These are phyloP conservation scores for Gallinago solitaria DNA, from an alignment of 2,797 vertebrate species.

Conservation along the genomic window DNA sequence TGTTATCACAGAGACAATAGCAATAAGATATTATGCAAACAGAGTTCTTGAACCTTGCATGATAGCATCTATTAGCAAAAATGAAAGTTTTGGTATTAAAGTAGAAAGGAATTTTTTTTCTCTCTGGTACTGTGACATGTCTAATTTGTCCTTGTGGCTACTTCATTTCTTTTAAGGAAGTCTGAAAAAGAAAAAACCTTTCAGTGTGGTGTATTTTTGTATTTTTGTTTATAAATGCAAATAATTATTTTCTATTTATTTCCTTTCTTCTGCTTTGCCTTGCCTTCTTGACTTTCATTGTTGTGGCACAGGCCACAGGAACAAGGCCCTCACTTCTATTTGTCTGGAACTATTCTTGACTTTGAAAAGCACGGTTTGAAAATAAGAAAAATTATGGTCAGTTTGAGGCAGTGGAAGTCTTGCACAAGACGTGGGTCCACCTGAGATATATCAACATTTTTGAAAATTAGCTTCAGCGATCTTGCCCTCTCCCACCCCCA, in stretches of 20 bases:
- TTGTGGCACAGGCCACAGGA: neutral
- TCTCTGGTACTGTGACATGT: neutral
- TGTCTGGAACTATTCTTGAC: neutral
- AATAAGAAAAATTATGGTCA: neutral
- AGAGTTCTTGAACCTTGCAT: slow-evolving; percentile 14
- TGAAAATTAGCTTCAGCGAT: neutral
- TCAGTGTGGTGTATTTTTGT: neutral
- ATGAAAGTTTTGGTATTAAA: neutral
- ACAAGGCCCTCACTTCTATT: neutral
- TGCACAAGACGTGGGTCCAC: rapidly evolving
- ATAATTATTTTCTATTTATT: neutral
- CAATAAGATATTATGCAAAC: slow-evolving; percentile 58
- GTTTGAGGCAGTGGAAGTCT: neutral
- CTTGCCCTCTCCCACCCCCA: neutral
- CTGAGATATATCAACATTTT: neutral
- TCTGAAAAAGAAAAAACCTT: neutral
- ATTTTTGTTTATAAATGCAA: neutral
- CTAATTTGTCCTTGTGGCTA: neutral
- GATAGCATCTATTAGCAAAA: neutral
- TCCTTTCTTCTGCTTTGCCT: neutral
- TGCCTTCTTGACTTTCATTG: neutral
- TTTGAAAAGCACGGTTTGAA: neutral
- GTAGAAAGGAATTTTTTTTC: neutral
- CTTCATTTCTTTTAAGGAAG: neutral
- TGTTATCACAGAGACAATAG: slow-evolving; percentile 57